These are phyloP conservation scores for Dromococcyx pavoninus DNA, from an alignment of 2,797 vertebrate species.

Conservation along the genomic window DNA sequence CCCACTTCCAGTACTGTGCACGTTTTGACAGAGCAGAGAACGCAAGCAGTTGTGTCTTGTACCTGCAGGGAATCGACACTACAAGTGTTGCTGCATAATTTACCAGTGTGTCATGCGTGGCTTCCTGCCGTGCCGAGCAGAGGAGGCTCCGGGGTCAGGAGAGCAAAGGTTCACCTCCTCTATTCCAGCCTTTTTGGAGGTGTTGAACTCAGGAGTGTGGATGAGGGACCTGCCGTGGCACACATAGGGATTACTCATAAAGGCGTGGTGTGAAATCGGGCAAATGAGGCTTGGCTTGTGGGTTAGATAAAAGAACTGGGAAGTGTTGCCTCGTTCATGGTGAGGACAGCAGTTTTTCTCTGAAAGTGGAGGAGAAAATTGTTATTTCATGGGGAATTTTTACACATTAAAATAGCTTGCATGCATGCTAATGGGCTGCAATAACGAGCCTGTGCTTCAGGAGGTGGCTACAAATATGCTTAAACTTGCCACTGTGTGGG, in stretches of 20 bases:
- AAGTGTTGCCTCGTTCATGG: not conserved
- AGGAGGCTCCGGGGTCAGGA: not conserved
- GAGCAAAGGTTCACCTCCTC: not conserved
- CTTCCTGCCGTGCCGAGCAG: not conserved
- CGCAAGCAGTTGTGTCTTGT: not conserved
- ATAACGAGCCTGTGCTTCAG: not conserved
- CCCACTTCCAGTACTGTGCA: not conserved
- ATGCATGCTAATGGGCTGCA: not conserved
- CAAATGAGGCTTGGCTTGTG: not conserved
- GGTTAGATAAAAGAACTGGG: not conserved
- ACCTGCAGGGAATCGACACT: not conserved
- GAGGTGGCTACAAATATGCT: not conserved
- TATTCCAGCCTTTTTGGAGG: not conserved
- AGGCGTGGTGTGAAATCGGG: not conserved
- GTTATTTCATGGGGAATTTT: constrained; percentile 44
- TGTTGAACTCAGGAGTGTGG: not conserved
- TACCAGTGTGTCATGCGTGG: not conserved
- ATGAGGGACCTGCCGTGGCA: not conserved
- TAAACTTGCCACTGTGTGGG: not conserved
- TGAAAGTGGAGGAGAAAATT: constrained; percentile 27
- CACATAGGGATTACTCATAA: not conserved
- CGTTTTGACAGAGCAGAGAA: not conserved
- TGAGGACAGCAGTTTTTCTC: not conserved
- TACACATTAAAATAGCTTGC: constrained; percentile 44
- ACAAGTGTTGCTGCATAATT: not conserved